Conservation (phyloP, 2,113 vertebrate species). For the Pseudorectes ferrugineus region DNA sequence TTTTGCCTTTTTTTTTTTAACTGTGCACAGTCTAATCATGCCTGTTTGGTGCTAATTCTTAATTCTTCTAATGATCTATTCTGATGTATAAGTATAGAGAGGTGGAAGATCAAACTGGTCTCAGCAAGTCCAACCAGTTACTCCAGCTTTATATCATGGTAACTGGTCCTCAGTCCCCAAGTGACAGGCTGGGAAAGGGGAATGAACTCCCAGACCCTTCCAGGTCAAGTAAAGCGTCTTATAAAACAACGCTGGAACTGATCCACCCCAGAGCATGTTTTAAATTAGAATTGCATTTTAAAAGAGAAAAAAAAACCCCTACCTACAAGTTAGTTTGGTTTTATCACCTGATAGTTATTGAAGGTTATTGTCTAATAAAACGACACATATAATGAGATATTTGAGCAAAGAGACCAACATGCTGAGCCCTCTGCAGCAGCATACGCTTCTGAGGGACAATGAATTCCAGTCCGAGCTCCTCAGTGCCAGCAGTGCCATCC, state of each 20-base stretch:
- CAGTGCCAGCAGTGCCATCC: neutral
- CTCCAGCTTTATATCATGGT: neutral
- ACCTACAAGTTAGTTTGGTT: neutral
- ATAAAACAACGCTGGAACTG: neutral
- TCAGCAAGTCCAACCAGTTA: neutral
- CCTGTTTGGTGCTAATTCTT: neutral
- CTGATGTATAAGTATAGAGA: neutral
- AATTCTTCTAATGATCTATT: neutral
- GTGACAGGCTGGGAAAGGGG: neutral
- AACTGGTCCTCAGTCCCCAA: neutral
- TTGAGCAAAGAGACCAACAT: neutral
- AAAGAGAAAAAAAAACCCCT: fast-evolving
- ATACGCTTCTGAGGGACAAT: fast-evolving
- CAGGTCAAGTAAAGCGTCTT: neutral
- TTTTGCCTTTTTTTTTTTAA: neutral
- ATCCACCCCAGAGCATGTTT: neutral
- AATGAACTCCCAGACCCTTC: neutral
- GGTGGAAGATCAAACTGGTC: neutral
- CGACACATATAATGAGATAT: neutral
- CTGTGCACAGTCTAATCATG: neutral
- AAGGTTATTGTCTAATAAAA: neutral
- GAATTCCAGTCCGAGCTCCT: neutral
- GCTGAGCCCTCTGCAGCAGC: neutral
- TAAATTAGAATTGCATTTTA: neutral
- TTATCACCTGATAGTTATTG: neutral